Percentiles rank a stretch among this genome's conserved stretches.
phyloP scores from a whole-genome alignment of 2,888 invertebrate genomes.

The Galeruca laticollis region DNA sequence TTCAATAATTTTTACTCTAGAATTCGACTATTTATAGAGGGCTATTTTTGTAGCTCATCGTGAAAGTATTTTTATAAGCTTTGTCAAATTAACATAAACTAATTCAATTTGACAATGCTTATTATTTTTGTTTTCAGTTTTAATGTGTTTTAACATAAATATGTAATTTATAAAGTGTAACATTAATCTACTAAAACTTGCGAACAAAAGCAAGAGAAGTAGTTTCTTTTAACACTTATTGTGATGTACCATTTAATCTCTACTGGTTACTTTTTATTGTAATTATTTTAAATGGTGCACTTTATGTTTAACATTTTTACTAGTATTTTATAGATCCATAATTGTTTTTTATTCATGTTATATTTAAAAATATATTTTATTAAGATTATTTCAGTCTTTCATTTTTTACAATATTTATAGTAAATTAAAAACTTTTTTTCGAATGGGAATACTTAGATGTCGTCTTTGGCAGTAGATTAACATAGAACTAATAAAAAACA shows the following conservation, averaged over 20 bases:
- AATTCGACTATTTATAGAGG: constrained; percentile 38
- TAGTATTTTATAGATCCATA: constrained; percentile 51
- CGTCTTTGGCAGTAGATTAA: too few relatives aligned
- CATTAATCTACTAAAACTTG: constrained; percentile 56
- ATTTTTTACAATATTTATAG: constrained; percentile 9
- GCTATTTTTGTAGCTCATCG: constrained; percentile 51
- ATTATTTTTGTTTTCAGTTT: constrained; percentile 52
- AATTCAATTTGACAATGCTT: constrained; percentile 50
- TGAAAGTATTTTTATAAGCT: constrained; percentile 49
- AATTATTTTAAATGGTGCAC: constrained; percentile 50
- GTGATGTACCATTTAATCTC: constrained; percentile 45
- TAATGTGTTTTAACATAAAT: constrained; percentile 60
- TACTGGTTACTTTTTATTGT: constrained; percentile 52
- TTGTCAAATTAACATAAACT: constrained; percentile 45
- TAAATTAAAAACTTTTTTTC: too few relatives aligned
- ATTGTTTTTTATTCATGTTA: constrained; percentile 63
- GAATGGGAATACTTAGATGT: too few relatives aligned
- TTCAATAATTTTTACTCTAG: too few relatives aligned
- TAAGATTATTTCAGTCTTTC: constrained; percentile 42
- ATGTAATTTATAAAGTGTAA: constrained; percentile 46
- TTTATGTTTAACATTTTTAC: constrained; percentile 50
- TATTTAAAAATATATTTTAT: constrained; percentile 67
- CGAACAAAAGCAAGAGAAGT: constrained; percentile 50
- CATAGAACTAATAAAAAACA: too few relatives aligned
- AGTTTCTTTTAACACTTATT: constrained; percentile 52